phyloP scores from a whole-genome alignment of 2,797 vertebrate genomes.

The Enteromius mattozi region DNA sequence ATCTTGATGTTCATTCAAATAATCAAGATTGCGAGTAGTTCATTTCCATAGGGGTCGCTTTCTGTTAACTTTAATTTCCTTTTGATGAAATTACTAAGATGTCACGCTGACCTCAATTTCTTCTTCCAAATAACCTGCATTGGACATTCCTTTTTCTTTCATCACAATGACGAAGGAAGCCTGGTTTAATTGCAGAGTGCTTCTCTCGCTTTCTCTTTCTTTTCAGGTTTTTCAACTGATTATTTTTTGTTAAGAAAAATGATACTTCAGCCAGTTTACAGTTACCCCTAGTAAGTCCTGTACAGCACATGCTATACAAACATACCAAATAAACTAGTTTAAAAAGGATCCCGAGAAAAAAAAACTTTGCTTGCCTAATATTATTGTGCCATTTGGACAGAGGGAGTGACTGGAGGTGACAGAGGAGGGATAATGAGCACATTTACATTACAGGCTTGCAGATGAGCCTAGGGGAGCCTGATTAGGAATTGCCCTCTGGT shows the following conservation, averaged over 20 bases:
- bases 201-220: background rate
- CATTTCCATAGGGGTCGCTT: conserved; percentile 48
- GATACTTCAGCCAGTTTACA: background rate
- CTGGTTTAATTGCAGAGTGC: no score
- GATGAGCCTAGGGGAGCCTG: conserved; percentile 54
- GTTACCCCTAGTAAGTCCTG: background rate
- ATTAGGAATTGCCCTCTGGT: conserved; percentile 64
- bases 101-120: conserved; percentile 24
- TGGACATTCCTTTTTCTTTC: background rate
- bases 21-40: conserved; percentile 13
- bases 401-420: conserved; percentile 46
- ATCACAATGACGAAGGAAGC: background rate
- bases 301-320: background rate
- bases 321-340: background rate
- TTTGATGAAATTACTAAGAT: conserved; percentile 30
- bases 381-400: conserved; percentile 43
- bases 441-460: conserved; percentile 60
- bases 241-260: background rate
- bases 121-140: conserved; percentile 11
- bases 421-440: conserved; percentile 59
- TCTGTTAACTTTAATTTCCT: conserved; percentile 47
- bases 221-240: background rate
- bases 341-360: background rate
- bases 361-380: conserved; percentile 32
- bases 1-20: conserved; percentile 44